Conservation (phyloP, 2,888 invertebrate genomes). For the Eupithecia subumbrata region DNA sequence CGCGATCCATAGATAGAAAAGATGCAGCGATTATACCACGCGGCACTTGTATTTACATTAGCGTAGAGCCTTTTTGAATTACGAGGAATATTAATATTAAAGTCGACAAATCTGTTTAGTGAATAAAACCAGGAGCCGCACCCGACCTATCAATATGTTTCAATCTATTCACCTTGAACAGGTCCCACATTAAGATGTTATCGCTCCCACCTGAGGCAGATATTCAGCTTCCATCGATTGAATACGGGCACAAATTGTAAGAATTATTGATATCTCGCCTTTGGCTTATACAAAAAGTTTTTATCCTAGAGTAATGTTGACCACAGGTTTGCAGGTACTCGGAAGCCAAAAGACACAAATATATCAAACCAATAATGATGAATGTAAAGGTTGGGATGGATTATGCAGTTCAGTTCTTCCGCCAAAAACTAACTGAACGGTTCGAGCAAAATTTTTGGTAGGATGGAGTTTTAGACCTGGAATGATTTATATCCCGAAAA, state of each 20-base stretch:
- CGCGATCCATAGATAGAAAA: background rate
- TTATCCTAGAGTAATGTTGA: conserved; percentile 45
- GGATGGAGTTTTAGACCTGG: background rate
- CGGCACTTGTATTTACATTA: background rate
- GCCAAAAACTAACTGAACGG: background rate
- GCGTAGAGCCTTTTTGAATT: background rate
- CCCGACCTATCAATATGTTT: conserved; percentile 13
- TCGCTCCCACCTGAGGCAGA: conserved; percentile 39
- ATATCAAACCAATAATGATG: background rate
- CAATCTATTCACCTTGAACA: conserved; percentile 19
- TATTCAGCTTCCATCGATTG: conserved; percentile 59
- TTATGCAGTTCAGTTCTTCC: background rate
- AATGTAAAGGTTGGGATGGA: background rate
- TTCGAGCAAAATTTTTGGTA: background rate
- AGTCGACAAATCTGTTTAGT: background rate
- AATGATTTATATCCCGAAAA: too few species aligned
- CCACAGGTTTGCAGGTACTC: background rate
- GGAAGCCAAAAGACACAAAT: background rate
- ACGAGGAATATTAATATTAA: background rate
- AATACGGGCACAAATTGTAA: conserved; percentile 69
- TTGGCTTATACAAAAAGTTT: conserved; percentile 78
- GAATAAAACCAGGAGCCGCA: conserved; percentile 20
- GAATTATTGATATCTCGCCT: conserved; percentile 78
- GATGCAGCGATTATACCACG: background rate
- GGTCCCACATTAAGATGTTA: conserved; percentile 48